Evolutionary conservation across 1,140 invertebrate genomes (phyloP).

Genomic region (Neodiprion pinetum): DNA sequence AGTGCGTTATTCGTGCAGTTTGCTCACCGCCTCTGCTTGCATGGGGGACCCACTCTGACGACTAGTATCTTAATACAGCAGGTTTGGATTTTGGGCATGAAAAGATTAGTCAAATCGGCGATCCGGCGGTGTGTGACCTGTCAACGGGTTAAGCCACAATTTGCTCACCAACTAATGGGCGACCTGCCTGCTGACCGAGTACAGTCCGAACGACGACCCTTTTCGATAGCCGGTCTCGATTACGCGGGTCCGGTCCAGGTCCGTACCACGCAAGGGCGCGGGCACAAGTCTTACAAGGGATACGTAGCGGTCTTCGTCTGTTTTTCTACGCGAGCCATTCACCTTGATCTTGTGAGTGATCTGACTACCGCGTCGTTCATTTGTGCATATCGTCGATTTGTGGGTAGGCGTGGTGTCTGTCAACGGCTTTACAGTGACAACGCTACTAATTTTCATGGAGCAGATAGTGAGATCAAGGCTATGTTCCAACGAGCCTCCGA

Average conservation of each 20-base stretch:
- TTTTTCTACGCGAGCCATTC: too few species aligned
- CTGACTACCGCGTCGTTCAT: too few species aligned
- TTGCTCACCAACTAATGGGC: too few species aligned
- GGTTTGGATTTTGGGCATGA: too few species aligned
- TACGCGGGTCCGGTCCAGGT: background rate
- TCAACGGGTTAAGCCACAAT: too few species aligned
- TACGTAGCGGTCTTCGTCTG: conserved; percentile 18
- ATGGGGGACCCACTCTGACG: too few species aligned
- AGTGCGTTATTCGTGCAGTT: too few species aligned
- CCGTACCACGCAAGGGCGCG: background rate
- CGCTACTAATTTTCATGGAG: conserved; percentile 20
- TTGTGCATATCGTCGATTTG: conserved; percentile 21
- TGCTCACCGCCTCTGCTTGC: too few species aligned
- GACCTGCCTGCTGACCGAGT: too few species aligned
- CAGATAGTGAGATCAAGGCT: conserved; percentile 29
- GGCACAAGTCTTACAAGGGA: conserved; percentile 14
- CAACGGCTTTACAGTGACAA: conserved; percentile 32
- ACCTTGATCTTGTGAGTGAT: too few species aligned
- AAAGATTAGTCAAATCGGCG: background rate
- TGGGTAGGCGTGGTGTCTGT: too few species aligned
- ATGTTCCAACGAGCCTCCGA: background rate
- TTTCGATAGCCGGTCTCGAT: background rate
- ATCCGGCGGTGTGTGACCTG: background rate
- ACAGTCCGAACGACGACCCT: background rate
- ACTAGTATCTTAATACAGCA: background rate